Conservation (phyloP, 2,888 invertebrate species). For the Lamellibrachia columna region DNA sequence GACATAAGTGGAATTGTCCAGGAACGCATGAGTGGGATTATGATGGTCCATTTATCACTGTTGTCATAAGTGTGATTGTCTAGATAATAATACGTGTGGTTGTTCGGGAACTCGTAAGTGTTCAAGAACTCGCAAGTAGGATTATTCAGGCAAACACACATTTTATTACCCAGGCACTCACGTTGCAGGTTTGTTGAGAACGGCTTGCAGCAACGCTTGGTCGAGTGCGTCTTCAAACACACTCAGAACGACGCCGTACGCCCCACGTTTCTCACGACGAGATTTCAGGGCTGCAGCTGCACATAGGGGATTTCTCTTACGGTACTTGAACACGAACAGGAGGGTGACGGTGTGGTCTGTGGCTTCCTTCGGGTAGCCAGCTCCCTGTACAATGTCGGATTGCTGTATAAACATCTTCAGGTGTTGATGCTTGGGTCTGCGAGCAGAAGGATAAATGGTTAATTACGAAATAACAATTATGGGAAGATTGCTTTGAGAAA, state of each 20-base stretch:
- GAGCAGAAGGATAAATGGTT: not conserved
- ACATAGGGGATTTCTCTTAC: not conserved
- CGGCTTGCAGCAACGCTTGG: not conserved
- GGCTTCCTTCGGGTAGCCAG: not conserved
- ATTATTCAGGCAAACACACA: not conserved
- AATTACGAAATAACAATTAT: not conserved
- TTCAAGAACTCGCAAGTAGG: not conserved
- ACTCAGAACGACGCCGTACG: not conserved
- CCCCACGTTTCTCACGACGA: not conserved
- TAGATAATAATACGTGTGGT: not conserved
- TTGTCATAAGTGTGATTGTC: no score
- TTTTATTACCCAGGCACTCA: not conserved
- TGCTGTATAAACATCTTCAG: not conserved
- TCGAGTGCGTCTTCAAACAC: not conserved
- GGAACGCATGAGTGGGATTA: not conserved
- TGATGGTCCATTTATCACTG: no score
- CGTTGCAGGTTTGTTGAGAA: not conserved
- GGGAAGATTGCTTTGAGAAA: not conserved
- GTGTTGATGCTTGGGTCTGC: not conserved
- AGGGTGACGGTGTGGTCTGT: not conserved
- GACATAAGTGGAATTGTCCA: not conserved
- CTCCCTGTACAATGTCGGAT: not conserved
- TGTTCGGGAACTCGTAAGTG: not conserved
- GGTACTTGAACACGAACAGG: slow-evolving; percentile 8
- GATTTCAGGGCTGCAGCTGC: not conserved